These are phyloP conservation scores for Lycaena phlaeas DNA, from an alignment of 2,888 invertebrate genomes.

Conservation along the genomic window DNA sequence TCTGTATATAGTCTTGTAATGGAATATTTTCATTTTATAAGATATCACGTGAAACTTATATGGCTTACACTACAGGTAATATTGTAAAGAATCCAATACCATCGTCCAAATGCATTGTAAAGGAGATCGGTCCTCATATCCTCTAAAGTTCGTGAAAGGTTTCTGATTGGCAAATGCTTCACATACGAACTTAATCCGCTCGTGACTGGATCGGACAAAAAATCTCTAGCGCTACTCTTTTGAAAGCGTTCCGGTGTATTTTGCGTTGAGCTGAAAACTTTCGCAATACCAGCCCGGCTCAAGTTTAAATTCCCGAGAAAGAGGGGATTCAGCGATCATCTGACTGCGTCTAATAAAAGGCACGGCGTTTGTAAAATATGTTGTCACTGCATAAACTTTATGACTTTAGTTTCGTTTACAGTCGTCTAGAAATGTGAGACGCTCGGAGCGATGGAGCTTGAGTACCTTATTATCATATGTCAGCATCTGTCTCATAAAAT, in stretches of 20 bases:
- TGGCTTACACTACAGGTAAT: slow-evolving; percentile 5
- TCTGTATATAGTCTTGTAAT: too few relatives aligned
- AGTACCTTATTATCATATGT: slow-evolving; percentile 32
- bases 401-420: slow-evolving; percentile 48
- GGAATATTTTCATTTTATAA: background rate
- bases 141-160: slow-evolving; percentile 38
- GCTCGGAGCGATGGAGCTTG: background rate
- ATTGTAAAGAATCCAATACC: slow-evolving; percentile 14
- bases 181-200: slow-evolving; percentile 51
- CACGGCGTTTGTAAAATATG: slow-evolving; percentile 59
- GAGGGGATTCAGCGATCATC: slow-evolving; percentile 56
- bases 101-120: slow-evolving; percentile 9
- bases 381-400: slow-evolving; percentile 70
- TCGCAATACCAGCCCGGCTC: slow-evolving; percentile 57
- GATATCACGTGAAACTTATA: background rate
- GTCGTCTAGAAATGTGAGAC: slow-evolving; percentile 41
- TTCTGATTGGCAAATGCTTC: slow-evolving; percentile 43
- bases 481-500: slow-evolving; percentile 28
- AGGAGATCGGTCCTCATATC: slow-evolving; percentile 24
- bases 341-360: slow-evolving; percentile 60
- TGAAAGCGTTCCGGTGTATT: slow-evolving; percentile 71
- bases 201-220: slow-evolving; percentile 35
- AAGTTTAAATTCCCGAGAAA: slow-evolving; percentile 54
- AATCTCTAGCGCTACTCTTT: slow-evolving; percentile 46
- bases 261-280: slow-evolving; percentile 67